These are phyloP conservation scores for Callipepla squamata DNA, from an alignment of 2,113 vertebrate species.

Conservation along the genomic window DNA sequence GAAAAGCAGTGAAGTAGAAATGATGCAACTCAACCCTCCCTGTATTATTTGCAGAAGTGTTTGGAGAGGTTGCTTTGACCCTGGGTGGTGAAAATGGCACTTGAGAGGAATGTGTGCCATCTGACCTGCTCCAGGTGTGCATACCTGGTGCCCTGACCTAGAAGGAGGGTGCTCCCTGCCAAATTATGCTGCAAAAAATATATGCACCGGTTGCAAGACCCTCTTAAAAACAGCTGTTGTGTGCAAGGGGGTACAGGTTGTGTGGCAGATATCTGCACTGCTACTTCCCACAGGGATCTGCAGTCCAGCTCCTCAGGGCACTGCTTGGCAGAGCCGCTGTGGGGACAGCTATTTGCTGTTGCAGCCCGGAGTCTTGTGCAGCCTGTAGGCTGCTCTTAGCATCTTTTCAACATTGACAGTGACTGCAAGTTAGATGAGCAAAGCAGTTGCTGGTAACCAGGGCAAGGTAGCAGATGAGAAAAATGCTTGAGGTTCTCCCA, in stretches of 20 bases:
- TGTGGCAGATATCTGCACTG: neutral
- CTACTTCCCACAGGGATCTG: neutral
- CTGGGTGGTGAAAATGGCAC: neutral
- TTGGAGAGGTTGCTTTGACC: rapidly evolving
- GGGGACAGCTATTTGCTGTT: neutral
- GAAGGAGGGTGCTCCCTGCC: neutral
- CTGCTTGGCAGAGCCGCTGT: neutral
- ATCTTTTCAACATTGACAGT: rapidly evolving
- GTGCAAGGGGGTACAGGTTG: neutral
- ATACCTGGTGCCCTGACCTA: rapidly evolving
- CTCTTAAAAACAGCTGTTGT: neutral
- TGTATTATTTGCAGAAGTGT: neutral
- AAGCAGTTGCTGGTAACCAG: rapidly evolving
- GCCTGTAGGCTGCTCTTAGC: neutral
- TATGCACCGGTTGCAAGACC: neutral
- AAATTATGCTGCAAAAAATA: neutral
- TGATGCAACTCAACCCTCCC: neutral
- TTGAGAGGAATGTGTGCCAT: neutral
- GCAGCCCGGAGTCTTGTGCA: neutral
- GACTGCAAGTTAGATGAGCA: neutral
- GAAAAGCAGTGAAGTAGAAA: neutral
- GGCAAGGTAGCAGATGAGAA: neutral
- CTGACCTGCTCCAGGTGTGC: rapidly evolving
- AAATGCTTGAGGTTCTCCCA: neutral
- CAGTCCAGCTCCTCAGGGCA: neutral